phyloP scores from a whole-genome alignment of 2,113 vertebrate genomes.

The Salvelinus sp. region DNA sequence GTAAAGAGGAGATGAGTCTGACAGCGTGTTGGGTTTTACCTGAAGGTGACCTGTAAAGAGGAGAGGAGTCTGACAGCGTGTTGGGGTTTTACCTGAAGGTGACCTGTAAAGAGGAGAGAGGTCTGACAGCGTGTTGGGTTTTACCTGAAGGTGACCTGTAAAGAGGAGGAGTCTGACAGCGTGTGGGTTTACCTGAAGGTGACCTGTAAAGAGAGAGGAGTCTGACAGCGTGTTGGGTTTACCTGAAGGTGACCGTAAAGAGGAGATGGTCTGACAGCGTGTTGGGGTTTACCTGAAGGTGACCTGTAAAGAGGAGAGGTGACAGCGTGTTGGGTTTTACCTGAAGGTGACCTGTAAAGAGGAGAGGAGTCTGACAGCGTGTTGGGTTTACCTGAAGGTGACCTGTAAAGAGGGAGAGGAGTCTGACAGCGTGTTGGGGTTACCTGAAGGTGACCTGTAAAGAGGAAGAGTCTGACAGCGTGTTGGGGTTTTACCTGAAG shows the following conservation, averaged over 20 bases:
- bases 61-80: slow-evolving; percentile 85
- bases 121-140: slow-evolving; percentile 81
- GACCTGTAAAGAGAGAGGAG: slow-evolving; percentile 77
- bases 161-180: slow-evolving; percentile 82
- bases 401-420: slow-evolving; percentile 83
- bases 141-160: too few relatives aligned
- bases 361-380: too few relatives aligned
- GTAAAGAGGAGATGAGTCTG: slow-evolving; percentile 87
- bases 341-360: too few relatives aligned
- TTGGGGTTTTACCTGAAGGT: slow-evolving; percentile 64
- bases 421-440: slow-evolving; percentile 81
- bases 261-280: slow-evolving; percentile 81
- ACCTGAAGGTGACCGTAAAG: slow-evolving; percentile 21
- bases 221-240: slow-evolving; percentile 79
- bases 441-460: slow-evolving; percentile 32
- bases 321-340: slow-evolving; percentile 79
- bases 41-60: slow-evolving; percentile 66
- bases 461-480: slow-evolving; percentile 86
- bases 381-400: slow-evolving; percentile 29
- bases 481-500: slow-evolving; percentile 71
- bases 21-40: slow-evolving; percentile 76
- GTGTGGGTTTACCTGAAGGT: slow-evolving; percentile 65
- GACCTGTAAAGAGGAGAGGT: slow-evolving; percentile 76
- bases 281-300: slow-evolving; percentile 56
- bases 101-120: slow-evolving; percentile 75